phyloP scores from a whole-genome alignment of 2,888 invertebrate species.

The Acrocera orbiculus region DNA sequence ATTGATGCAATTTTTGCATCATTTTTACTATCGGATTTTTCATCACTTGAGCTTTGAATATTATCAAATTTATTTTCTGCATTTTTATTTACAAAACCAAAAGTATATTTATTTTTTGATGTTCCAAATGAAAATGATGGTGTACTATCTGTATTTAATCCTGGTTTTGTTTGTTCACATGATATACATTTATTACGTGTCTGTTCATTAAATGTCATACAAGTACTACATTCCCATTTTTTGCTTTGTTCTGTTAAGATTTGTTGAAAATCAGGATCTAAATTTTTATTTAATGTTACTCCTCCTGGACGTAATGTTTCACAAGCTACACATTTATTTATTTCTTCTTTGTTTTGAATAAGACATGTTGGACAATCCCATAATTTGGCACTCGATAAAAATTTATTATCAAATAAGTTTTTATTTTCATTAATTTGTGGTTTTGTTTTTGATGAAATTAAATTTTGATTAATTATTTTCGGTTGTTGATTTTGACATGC shows the following conservation, averaged over 20 bases:
- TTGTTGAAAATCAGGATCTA: slow-evolving; percentile 25
- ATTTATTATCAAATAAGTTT: too few species aligned
- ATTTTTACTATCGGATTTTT: slow-evolving; percentile 8
- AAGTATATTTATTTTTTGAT: slow-evolving; percentile 20
- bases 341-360: slow-evolving; percentile 36
- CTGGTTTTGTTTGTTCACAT: slow-evolving; percentile 39
- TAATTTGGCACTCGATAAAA: too few species aligned
- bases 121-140: slow-evolving; percentile 22
- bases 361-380: slow-evolving; percentile 52
- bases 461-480: too few species aligned
- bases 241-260: slow-evolving; percentile 23
- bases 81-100: slow-evolving; percentile 21
- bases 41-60: too few species aligned
- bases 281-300: slow-evolving; percentile 36
- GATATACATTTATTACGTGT: slow-evolving; percentile 36
- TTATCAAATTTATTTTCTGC: slow-evolving; percentile 7
- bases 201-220: slow-evolving; percentile 39
- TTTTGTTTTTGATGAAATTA: too few species aligned
- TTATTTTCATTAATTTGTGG: too few species aligned
- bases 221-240: slow-evolving; percentile 43
- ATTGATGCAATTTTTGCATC: slow-evolving; percentile 6
- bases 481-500: slow-evolving; percentile 42
- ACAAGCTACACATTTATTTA: slow-evolving; percentile 37
- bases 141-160: slow-evolving; percentile 15
- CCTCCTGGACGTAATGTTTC: slow-evolving; percentile 37